Conservation (phyloP, 2,113 vertebrate species). For the Phyllostomus hastatus region DNA sequence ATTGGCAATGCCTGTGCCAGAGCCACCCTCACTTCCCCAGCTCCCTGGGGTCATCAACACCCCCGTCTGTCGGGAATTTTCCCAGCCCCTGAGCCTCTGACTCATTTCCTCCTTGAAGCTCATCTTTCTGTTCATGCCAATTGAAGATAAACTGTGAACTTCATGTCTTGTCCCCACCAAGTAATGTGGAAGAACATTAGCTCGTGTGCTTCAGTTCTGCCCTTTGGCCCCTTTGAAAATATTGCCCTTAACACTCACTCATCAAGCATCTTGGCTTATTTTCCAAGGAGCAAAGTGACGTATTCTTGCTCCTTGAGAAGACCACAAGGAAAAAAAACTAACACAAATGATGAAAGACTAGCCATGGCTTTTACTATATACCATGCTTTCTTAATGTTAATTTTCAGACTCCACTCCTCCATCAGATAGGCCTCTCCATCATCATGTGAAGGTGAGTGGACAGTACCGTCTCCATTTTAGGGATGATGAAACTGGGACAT, state of each 20-base stretch:
- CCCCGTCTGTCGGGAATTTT: not conserved
- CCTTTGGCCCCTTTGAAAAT: not conserved
- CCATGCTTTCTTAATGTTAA: not conserved
- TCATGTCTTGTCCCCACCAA: fast-evolving
- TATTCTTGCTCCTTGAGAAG: not conserved
- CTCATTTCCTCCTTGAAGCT: slow-evolving; percentile 41
- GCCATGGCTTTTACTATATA: fast-evolving
- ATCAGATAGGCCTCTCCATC: not conserved
- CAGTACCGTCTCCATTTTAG: fast-evolving
- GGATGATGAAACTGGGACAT: fast-evolving
- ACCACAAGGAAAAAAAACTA: not conserved
- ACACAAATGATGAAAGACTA: fast-evolving
- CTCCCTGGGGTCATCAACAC: not conserved
- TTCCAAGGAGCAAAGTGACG: not conserved
- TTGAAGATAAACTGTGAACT: not conserved
- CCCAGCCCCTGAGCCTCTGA: slow-evolving; percentile 46
- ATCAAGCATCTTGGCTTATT: fast-evolving
- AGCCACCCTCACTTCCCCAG: not conserved
- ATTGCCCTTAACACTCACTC: not conserved
- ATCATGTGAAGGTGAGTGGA: fast-evolving
- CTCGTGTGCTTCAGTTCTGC: not conserved
- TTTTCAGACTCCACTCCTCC: not conserved
- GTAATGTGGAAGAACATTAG: fast-evolving
- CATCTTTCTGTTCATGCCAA: not conserved
- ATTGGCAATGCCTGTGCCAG: not conserved